A percentile compares a stretch with the other conserved stretches of the same genome.
Evolutionary conservation across 2,113 vertebrate species (phyloP).

Genomic region (Corythoichthys haematopterus): DNA sequence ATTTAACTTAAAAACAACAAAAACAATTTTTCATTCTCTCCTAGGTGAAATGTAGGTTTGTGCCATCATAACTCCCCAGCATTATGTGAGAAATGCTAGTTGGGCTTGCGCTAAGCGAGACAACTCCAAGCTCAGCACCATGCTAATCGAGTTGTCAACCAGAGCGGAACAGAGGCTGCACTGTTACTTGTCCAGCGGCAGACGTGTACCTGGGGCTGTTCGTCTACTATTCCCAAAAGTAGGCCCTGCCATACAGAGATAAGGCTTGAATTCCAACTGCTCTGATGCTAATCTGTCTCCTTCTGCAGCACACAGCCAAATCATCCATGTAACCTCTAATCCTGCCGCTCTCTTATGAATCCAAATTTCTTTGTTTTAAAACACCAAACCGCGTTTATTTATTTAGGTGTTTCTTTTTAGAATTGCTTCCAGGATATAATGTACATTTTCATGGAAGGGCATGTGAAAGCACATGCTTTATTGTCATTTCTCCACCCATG

Average conservation of each 20-base stretch:
- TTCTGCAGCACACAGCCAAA: constrained; percentile 36
- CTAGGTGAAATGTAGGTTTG: not conserved
- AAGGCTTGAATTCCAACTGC: constrained; percentile 62
- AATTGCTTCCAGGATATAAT: constrained; percentile 14
- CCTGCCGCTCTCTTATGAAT: constrained; percentile 13
- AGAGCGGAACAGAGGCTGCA: constrained; percentile 53
- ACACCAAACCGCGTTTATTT: not conserved
- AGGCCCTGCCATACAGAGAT: constrained; percentile 60
- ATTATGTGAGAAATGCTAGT: constrained; percentile 17
- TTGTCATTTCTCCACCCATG: constrained; percentile 12
- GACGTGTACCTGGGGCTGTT: constrained; percentile 39
- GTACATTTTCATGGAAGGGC: constrained; percentile 6
- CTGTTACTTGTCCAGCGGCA: constrained; percentile 49
- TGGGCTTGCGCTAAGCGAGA: constrained; percentile 26
- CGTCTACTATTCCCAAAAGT: constrained; percentile 40
- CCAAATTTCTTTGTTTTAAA: constrained; percentile 6
- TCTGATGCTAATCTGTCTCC: constrained; percentile 65
- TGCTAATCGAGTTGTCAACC: constrained; percentile 52
- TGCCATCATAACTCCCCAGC: not conserved
- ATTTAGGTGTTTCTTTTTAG: constrained; percentile 5
- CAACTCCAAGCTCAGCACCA: constrained; percentile 28
- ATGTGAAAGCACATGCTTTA: constrained; percentile 15
- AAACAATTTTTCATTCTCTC: too few species aligned
- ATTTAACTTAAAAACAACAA: too few species aligned
- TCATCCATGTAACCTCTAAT: constrained; percentile 42